Base-by-base conservation (phyloP, 2,797 vertebrate genomes). In the Harpagifer antarcticus region DNA sequence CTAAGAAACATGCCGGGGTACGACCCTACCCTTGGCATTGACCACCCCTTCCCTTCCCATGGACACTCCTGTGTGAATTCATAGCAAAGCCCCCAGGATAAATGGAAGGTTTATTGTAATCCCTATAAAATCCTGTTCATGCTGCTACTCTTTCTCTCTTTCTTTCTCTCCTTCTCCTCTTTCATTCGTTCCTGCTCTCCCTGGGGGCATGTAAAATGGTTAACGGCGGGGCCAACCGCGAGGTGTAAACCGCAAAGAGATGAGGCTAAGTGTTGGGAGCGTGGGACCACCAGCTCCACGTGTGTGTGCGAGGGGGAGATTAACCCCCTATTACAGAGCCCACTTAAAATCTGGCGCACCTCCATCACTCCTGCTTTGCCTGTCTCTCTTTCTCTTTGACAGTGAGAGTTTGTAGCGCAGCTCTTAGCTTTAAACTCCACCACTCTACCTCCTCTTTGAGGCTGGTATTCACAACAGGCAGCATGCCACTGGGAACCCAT, bases 91-190 rank as follows among this genome's bases (percentile, higher is more conserved):
- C 88, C 76, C 64, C 86, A 44, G 81, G 93, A 93, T 94, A 93
- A 93, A 93, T 94, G 85, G 87, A 88, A 88, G 90, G 86, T 94
- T 95, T 94, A 94, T 92, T 91, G 89, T 95, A 95, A 95, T 94
- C 94, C 92, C 86, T 88, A 89, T 92, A 92, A 94, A 95, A 93
- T 88, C 88, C 88, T 78, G 82, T 86, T 92, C 91, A 91, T 85
- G 89, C 90, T 92, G 92, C 88, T 89, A 90, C 91, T 89, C 86
- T 91, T 87, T 92, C 91, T 88, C 85, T 83, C 81, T 59, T 82
- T 86, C 79, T 80, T 74, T 79, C 68, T 76, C 80, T 85, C 73
- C 45, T 68, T 88, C 81, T 81, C 77, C 74, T 84, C 81, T 87
- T 87, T 88, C 83, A 81, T 79, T 83, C 54, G 44, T 54, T 62